Evolutionary conservation across 2,797 vertebrate genomes (phyloP).

Genomic region (Phrynocephalus guinanensis): DNA sequence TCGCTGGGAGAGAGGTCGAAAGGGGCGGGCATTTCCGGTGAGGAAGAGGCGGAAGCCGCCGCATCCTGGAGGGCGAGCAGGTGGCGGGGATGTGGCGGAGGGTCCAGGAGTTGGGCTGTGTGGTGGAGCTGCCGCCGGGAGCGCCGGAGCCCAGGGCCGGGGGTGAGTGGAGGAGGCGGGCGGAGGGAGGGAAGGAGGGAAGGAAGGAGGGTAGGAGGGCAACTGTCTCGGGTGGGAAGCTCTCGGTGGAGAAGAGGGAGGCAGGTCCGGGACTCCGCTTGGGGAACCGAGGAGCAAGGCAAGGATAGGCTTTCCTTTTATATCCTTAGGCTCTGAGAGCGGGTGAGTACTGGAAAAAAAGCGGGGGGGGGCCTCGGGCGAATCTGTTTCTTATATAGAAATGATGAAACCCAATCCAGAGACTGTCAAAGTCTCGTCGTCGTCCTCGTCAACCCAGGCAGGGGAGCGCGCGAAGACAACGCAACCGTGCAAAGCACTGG

Average conservation of each 20-base stretch:
- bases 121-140: slow-evolving; percentile 85
- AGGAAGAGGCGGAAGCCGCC: background rate
- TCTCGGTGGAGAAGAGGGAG: no score
- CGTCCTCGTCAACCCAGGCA: no score
- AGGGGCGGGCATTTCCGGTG: slow-evolving; percentile 53
- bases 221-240: no score
- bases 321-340: background rate
- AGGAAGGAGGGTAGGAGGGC: no score
- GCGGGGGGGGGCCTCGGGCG: no score
- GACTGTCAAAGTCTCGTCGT: no score
- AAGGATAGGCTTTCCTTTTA: no score
- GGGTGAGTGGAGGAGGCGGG: slow-evolving; percentile 10
- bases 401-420: no score
- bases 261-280: fast-evolving
- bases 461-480: no score
- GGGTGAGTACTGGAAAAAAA: no score
- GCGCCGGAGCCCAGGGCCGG: slow-evolving; percentile 66
- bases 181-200: no score
- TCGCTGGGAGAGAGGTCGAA: background rate
- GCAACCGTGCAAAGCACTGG: no score
- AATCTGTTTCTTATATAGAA: background rate
- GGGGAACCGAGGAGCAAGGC: background rate
- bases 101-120: slow-evolving; percentile 82
- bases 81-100: slow-evolving; percentile 72
- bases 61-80: background rate